Percentiles rank a stretch among this genome's conserved stretches.
Evolutionary conservation across 2,113 vertebrate genomes (phyloP).

Genomic region (Monopterus albus): DNA sequence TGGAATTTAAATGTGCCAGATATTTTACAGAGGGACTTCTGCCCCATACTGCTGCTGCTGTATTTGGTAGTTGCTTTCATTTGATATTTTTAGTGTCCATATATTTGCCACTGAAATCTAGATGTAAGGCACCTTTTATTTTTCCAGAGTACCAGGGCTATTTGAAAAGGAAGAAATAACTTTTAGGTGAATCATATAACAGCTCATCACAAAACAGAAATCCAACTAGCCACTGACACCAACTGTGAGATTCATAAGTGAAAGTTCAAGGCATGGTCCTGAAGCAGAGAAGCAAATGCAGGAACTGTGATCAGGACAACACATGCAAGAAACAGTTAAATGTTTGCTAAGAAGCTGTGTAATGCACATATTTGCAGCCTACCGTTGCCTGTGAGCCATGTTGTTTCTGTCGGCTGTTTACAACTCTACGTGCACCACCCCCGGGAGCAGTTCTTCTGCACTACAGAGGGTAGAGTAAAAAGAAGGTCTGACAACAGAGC

Average conservation of each 20-base stretch:
- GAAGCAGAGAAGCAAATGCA: conserved; percentile 7
- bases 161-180: not conserved
- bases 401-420: too few species aligned
- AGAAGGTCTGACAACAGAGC: conserved; percentile 19
- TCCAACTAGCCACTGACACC: not conserved
- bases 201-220: not conserved
- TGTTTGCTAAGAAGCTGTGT: too few species aligned
- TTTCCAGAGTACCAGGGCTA: not conserved
- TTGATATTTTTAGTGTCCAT: not conserved
- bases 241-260: not conserved
- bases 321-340: too few species aligned
- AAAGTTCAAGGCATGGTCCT: conserved; percentile 6
- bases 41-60: too few species aligned
- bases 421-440: too few species aligned
- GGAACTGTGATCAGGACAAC: too few species aligned
- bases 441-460: too few species aligned
- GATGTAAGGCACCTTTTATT: not conserved
- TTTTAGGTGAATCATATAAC: not conserved
- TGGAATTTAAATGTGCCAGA: not conserved
- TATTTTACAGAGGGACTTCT: not conserved
- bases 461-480: conserved; percentile 5
- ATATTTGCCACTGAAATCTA: not conserved
- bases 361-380: too few species aligned
- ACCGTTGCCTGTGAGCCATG: too few species aligned
- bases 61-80: too few species aligned